A percentile compares a stretch with the other conserved stretches of the same genome.
Conservation (phyloP, 23 tunicate genomes). For the Styela clava region DNA sequence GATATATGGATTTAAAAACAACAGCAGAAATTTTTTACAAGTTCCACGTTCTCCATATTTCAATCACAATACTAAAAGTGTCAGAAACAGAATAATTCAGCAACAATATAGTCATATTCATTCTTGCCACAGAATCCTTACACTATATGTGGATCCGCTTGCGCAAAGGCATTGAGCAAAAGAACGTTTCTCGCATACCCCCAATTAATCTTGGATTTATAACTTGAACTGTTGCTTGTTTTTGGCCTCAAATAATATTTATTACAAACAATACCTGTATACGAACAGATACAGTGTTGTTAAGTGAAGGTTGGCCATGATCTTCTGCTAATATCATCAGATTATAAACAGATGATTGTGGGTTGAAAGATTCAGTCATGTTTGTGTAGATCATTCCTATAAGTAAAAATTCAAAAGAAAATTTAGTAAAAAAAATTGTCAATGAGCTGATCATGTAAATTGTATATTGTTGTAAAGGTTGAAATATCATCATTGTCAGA, state of each 20-base stretch:
- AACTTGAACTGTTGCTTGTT: too few species aligned
- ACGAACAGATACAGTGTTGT: conserved; percentile 48
- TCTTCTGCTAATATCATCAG: conserved; percentile 63
- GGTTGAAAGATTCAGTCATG: conserved; percentile 31
- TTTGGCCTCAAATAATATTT: too few species aligned
- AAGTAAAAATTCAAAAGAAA: too few species aligned
- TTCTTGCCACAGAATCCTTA: too few species aligned
- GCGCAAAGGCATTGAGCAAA: too few species aligned
- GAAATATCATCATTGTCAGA: not conserved
- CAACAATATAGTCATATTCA: too few species aligned
- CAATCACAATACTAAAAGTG: not conserved
- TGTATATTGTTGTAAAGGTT: not conserved
- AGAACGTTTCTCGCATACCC: too few species aligned
- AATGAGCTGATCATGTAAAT: not conserved
- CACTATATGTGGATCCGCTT: too few species aligned
- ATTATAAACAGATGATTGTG: conserved; percentile 55
- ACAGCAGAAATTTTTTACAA: not conserved
- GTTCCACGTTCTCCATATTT: not conserved
- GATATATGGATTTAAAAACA: too few species aligned
- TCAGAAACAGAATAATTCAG: too few species aligned
- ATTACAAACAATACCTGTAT: too few species aligned
- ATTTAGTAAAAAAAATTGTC: not conserved
- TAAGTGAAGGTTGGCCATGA: conserved; percentile 45
- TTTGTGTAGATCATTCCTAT: conserved; percentile 63
- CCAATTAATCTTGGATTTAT: too few species aligned